Percentiles rank a stretch among this genome's conserved stretches.
These are phyloP conservation scores for Oreochromis spilurus DNA, from an alignment of 2,113 vertebrate genomes.

Conservation along the genomic window DNA sequence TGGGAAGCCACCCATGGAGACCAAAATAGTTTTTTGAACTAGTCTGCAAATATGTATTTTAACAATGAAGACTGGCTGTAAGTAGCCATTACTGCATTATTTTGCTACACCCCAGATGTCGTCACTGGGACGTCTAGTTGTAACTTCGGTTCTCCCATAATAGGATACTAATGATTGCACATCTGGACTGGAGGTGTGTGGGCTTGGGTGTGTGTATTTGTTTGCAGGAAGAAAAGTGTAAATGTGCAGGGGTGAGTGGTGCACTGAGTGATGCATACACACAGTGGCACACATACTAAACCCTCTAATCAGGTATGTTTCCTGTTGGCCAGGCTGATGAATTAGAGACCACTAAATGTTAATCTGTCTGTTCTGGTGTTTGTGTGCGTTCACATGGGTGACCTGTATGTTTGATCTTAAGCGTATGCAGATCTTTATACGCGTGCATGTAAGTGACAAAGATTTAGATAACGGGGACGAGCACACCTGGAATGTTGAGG, in stretches of 20 bases:
- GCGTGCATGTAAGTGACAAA: background rate
- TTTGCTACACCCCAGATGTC: background rate
- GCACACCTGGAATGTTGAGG: constrained; percentile 27
- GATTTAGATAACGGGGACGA: background rate
- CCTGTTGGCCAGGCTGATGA: constrained; percentile 41
- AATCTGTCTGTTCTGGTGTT: constrained; percentile 6
- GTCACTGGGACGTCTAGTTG: background rate
- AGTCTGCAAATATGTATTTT: background rate
- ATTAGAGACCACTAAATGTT: constrained; percentile 43
- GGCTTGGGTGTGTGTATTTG: background rate
- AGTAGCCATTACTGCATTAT: background rate
- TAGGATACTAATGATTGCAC: background rate
- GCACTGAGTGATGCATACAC: background rate
- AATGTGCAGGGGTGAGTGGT: background rate
- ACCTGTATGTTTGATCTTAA: background rate
- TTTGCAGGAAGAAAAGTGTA: background rate
- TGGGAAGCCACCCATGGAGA: background rate
- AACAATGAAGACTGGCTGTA: background rate
- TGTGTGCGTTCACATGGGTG: constrained; percentile 17
- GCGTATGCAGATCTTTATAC: background rate
- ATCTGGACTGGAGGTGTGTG: constrained; percentile 34
- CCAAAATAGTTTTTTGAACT: background rate
- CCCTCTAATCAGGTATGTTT: constrained; percentile 52
- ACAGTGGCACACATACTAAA: background rate
- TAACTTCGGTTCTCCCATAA: background rate